Base-by-base conservation (phyloP, 2,888 invertebrate species). In the Sarcophaga caerulescens region DNA sequence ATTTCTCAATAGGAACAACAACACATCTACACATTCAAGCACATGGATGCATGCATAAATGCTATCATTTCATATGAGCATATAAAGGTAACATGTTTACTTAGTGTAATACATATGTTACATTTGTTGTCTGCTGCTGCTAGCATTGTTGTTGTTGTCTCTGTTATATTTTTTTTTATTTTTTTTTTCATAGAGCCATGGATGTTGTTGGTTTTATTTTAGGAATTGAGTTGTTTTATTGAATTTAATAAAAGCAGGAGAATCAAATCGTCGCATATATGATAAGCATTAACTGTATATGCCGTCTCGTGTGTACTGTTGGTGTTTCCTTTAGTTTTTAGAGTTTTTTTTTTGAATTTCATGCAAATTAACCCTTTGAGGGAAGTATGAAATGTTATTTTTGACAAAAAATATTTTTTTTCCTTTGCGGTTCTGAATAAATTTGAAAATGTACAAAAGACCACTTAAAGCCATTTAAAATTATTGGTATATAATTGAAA, bases 151-250 rank as follows among this genome's bases (percentile, higher is more conserved):
- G 73, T 80, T 47, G 17, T 47, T 47, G 47, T 47, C 14, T 14
- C 52, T 35, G 35, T 35, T 35, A 3, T 35, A 8, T 35, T 35
- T 35, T 6, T 47, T 12, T 52, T 52, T 52, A 3, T 35, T 35
- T 35, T 35, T 6, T 47, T 12, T 52, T 52, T 52, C 17, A 4
- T 17, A 17, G 12, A 52, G 12, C 52, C 52, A 52, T 17, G 12
- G 14, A 14, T 52, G 17, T 52, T 52, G 52, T 17, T 52, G 12
- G 35, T 75, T 75, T 81, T 75, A 76, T 75, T 75, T 81, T 81
- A 45, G 75, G 81, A 81, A 81, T 81, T 76, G 70, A 81, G 81
- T 81, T 81, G 81, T 81, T 81, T 76, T 69, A 62, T 45, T 73
- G 10, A 47, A 47, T 59, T 57, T 35, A 21, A 45, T 17, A 52